Percentiles rank a stretch among this genome's conserved stretches.
Conservation (phyloP, 2,888 invertebrate genomes). For the Pristionchus mayeri region DNA sequence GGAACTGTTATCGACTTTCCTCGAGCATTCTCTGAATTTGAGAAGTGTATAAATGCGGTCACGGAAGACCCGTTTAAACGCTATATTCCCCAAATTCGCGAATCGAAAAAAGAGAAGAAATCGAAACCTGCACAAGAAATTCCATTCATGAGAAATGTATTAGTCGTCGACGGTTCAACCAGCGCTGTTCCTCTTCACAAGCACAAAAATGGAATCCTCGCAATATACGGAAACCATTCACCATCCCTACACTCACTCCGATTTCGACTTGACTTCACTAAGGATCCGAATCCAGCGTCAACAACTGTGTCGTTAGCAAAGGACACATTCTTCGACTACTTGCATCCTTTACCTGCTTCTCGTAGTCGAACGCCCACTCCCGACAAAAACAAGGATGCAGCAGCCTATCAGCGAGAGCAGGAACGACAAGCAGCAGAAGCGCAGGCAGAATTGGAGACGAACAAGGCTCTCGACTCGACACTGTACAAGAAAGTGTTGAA, state of each 20-base stretch:
- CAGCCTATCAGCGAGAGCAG: neutral
- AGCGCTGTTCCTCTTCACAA: neutral
- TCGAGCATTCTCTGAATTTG: neutral
- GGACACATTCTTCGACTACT: neutral
- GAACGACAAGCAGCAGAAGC: neutral
- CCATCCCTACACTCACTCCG: neutral
- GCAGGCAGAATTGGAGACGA: neutral
- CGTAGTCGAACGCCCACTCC: neutral
- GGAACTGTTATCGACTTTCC: neutral
- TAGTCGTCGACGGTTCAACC: neutral
- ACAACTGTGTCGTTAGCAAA: neutral
- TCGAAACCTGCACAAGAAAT: neutral
- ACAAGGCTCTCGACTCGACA: neutral
- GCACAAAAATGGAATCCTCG: neutral
- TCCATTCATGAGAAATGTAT: neutral
- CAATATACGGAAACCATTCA: neutral
- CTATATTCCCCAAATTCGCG: neutral
- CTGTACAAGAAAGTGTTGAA: neutral
- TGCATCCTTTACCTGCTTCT: neutral
- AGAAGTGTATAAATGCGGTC: neutral
- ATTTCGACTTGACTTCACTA: neutral
- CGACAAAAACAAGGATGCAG: neutral
- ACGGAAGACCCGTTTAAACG: neutral
- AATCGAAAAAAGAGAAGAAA: neutral
- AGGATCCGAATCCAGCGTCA: neutral